Conservation (phyloP, 1,140 invertebrate species). For the Zeugodacus cucurbitae region DNA sequence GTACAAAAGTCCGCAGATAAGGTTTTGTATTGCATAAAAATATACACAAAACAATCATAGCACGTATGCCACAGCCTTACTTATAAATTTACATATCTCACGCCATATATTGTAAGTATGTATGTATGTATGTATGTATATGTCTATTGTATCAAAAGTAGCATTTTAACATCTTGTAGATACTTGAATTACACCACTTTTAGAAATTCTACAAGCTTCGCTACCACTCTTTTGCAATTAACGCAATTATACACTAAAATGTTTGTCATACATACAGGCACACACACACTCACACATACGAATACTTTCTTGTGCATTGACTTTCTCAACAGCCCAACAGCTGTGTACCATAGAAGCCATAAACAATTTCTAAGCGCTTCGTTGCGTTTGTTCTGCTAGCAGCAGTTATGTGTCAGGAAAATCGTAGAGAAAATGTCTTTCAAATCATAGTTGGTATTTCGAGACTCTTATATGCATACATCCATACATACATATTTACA, state of each 20-base stretch:
- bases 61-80: not conserved
- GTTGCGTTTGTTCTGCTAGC: not conserved
- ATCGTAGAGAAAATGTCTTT: not conserved
- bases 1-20: not conserved
- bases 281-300: too few species aligned
- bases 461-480: not conserved
- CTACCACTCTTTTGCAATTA: conserved; percentile 7
- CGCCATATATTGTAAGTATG: not conserved
- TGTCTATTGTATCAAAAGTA: not conserved
- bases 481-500: not conserved
- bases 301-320: not conserved
- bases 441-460: not conserved
- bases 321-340: not conserved
- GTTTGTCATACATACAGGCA: not conserved
- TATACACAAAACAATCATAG: too few species aligned
- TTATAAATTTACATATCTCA: not conserved
- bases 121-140: not conserved
- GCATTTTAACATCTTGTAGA: not conserved
- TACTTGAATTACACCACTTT: conserved; percentile 24
- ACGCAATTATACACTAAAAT: not conserved
- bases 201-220: conserved; percentile 16
- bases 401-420: not conserved
- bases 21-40: not conserved
- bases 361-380: not conserved
- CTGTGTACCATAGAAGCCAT: not conserved